Evolutionary conservation across 2,797 vertebrate species (phyloP).

Genomic region (Hemitrygon akajei): DNA sequence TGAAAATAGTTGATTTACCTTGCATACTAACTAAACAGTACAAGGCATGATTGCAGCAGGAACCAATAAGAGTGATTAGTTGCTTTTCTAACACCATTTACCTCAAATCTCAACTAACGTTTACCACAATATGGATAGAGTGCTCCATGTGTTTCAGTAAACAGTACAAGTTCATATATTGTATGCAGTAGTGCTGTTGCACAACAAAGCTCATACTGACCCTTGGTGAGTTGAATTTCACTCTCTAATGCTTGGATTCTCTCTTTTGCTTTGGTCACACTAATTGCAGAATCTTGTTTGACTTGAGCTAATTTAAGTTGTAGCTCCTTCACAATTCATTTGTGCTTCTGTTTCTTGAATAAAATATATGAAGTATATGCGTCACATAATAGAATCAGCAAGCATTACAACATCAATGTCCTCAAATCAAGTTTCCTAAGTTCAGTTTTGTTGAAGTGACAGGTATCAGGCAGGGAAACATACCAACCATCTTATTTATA

Average conservation of each 20-base stretch:
- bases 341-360: slow-evolving; percentile 41
- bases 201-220: not conserved
- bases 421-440: not conserved
- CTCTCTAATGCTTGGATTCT: slow-evolving; percentile 39
- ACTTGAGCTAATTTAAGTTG: slow-evolving; percentile 38
- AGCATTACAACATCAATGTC: not conserved
- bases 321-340: slow-evolving; percentile 39
- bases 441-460: not conserved
- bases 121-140: not conserved
- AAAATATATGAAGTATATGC: not conserved
- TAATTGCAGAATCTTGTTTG: slow-evolving; percentile 43
- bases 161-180: not conserved
- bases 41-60: too few species aligned
- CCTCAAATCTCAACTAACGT: not conserved
- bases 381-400: not conserved
- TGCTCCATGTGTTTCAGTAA: not conserved
- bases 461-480: not conserved
- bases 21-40: too few species aligned
- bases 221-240: not conserved
- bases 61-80: too few species aligned
- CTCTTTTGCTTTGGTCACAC: slow-evolving; percentile 41
- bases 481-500: not conserved
- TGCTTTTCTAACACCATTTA: too few species aligned
- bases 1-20: too few species aligned
- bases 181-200: not conserved